phyloP scores from a whole-genome alignment of 2,797 vertebrate species.

The Anisognathus igniventris region DNA sequence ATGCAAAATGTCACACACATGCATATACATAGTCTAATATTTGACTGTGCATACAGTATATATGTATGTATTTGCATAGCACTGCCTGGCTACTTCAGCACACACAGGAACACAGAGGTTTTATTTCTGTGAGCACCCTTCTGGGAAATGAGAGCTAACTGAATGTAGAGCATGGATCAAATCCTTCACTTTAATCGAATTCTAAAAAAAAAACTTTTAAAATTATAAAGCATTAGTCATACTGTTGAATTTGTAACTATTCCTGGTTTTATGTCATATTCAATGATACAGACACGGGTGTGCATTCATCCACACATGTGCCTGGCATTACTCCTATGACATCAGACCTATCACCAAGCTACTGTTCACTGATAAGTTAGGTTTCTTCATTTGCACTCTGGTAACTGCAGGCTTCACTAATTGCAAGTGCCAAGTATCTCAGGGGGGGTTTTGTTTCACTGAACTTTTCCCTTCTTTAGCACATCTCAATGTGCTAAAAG shows the following conservation, averaged over 20 bases:
- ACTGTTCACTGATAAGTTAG: fast-evolving
- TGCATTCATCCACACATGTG: not conserved
- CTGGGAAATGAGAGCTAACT: not conserved
- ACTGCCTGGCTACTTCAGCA: not conserved
- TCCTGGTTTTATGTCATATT: not conserved
- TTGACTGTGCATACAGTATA: not conserved
- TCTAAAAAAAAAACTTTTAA: not conserved
- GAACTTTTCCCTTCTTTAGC: not conserved
- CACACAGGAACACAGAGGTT: not conserved
- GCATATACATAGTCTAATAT: not conserved
- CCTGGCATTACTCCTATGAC: not conserved
- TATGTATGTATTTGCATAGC: not conserved
- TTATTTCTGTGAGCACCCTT: not conserved
- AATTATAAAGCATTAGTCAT: not conserved
- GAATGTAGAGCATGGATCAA: not conserved
- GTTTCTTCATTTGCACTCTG: not conserved
- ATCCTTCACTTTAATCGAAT: not conserved
- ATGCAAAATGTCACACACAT: not conserved
- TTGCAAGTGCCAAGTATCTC: not conserved
- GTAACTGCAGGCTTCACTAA: not conserved
- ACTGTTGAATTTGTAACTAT: not conserved
- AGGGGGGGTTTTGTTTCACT: not conserved
- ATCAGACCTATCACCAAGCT: not conserved
- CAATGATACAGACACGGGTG: fast-evolving
- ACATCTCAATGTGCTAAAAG: not conserved